Evolutionary conservation across 2,113 vertebrate species (phyloP), one percentile per base, ranked within the genome.

Genomic region (Strix aluco): DNA sequence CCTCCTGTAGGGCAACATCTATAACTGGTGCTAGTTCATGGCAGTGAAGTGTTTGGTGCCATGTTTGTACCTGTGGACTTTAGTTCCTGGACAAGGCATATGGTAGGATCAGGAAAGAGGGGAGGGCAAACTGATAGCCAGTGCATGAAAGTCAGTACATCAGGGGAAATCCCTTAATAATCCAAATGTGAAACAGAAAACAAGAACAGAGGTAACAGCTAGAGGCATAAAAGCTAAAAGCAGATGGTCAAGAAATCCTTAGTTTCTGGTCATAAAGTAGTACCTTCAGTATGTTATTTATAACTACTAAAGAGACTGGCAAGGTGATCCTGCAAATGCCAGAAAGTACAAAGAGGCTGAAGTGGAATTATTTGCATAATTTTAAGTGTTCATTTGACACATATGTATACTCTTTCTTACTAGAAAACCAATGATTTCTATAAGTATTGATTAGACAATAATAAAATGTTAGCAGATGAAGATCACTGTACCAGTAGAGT

Each of bases 311-410:
- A 69, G 84, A 94, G 77, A 89, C 57, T 80, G 86, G 84, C 44
- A 93, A 92, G 73, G 70, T 93, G 66, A 96, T 94, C 61, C 81
- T 92, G 27, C 32, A 93, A 92, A 94, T 91, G 65, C 55, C 73
- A 81, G 81, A 9, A 85, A 88, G 80, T 22, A 82, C 8, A 63
- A 59, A 80, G 72, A 91, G 23, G 47, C 32, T 81, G 74, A 59
- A 91, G 29, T 42, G 46, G 34, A 88, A 44, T 71, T 15, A 13
- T 40, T 74, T 25, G 18, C 11, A 17, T 74, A 0, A 38, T 88
- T 95, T 52, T 65, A 47, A 80, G 22, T 27, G 15, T 72, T 79
- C 13, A n/a, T 84, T 69, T 6, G 9, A 32, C 54, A 34, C 2
- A 6, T 10, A 14, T 8, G 8, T 44, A 34, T 44, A 16, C 13